phyloP scores from a whole-genome alignment of 37 sponge, comb jelly and placozoan species.

The Chondrilla cf. caribensis region DNA sequence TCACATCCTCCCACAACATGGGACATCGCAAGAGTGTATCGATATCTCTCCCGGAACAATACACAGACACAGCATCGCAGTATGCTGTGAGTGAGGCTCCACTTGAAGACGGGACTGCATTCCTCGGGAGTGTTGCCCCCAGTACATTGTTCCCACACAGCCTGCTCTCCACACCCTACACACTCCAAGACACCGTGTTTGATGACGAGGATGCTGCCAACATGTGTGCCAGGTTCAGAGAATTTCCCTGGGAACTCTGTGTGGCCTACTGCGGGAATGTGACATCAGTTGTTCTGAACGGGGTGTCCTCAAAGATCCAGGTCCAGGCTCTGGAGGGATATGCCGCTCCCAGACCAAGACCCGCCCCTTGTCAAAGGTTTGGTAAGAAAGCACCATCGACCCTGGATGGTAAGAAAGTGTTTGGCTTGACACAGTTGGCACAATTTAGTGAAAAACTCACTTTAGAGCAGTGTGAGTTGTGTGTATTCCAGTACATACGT shows the following conservation, averaged over 20 bases:
- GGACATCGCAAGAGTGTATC: slow-evolving; percentile 16
- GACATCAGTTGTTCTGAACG: slow-evolving; percentile 43
- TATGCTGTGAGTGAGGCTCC: slow-evolving; percentile 70
- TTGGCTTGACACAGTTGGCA: slow-evolving; percentile 46
- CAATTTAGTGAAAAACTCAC: background rate
- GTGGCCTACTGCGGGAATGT: slow-evolving; percentile 33
- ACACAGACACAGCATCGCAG: background rate
- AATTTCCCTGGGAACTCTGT: slow-evolving; percentile 54
- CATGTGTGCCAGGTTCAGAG: background rate
- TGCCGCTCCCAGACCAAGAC: background rate
- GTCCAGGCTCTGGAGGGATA: slow-evolving; percentile 45
- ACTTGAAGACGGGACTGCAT: slow-evolving; percentile 39
- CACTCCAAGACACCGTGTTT: background rate
- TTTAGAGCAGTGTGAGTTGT: background rate
- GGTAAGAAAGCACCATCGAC: background rate
- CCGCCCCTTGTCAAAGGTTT: too few relatives aligned
- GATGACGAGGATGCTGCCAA: slow-evolving; percentile 17
- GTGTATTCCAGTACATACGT: background rate
- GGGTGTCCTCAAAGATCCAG: slow-evolving; percentile 55
- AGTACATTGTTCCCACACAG: slow-evolving; percentile 56
- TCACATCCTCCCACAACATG: background rate
- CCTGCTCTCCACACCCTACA: slow-evolving; percentile 27
- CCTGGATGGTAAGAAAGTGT: background rate
- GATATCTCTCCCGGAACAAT: background rate
- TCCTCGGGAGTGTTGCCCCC: slow-evolving; percentile 55